These are phyloP conservation scores for Limenitis camilla DNA, from an alignment of 2,888 invertebrate species.

Conservation along the genomic window DNA sequence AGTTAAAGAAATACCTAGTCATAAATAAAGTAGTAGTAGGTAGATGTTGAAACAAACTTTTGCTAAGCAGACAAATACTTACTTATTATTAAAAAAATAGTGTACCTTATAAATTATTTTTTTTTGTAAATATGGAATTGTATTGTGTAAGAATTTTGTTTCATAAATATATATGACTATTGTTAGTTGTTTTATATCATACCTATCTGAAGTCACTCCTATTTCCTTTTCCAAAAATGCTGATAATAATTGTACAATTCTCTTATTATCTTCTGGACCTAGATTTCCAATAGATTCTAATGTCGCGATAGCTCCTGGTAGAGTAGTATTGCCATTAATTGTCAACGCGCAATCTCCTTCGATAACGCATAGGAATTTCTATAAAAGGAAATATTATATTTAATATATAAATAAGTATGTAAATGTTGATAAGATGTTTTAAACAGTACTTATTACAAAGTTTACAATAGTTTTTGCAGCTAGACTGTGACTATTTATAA, in stretches of 20 bases:
- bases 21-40: no score
- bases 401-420: no score
- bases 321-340: slow-evolving; percentile 23
- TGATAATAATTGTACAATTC: slow-evolving; percentile 39
- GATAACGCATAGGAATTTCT: slow-evolving; percentile 27
- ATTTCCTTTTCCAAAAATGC: slow-evolving; percentile 44
- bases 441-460: no score
- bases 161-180: background rate
- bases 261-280: slow-evolving; percentile 26
- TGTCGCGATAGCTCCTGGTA: slow-evolving; percentile 24
- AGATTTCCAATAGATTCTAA: slow-evolving; percentile 32
- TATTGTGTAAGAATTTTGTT: background rate
- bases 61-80: no score
- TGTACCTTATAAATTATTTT: no score
- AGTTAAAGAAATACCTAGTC: no score
- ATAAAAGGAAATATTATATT: slow-evolving; percentile 9
- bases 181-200: slow-evolving; percentile 2
- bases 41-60: no score
- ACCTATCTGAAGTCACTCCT: slow-evolving; percentile 43
- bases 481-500: no score
- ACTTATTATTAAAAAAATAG: no score
- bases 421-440: no score
- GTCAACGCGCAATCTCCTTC: slow-evolving; percentile 24
- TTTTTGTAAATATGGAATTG: background rate
- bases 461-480: no score